phyloP scores from a whole-genome alignment of 2,797 vertebrate genomes.

The Arctocebus calabarensis region DNA sequence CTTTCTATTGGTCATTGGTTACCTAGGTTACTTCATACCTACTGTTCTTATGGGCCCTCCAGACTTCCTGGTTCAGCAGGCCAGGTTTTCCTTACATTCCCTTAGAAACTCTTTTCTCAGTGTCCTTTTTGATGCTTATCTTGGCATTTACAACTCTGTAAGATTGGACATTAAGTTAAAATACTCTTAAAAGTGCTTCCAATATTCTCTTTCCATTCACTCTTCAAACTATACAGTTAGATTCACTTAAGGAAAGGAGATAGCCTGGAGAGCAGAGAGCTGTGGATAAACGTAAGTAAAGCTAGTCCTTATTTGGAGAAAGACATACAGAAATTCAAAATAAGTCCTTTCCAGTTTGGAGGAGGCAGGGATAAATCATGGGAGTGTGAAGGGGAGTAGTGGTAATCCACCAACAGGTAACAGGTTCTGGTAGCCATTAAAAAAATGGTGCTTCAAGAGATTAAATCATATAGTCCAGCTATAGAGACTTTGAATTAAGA shows the following conservation, averaged over 20 bases:
- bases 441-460: conserved; percentile 35
- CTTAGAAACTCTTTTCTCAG: too few species aligned
- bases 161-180: conserved; percentile 29
- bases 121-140: not conserved
- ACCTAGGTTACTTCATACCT: too few species aligned
- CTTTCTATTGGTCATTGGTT: too few species aligned
- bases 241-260: conserved; percentile 19
- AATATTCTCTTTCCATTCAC: conserved; percentile 5
- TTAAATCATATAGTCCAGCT: not conserved
- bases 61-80: too few species aligned
- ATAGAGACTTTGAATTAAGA: conserved; percentile 29
- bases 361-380: not conserved
- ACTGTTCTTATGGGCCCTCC: too few species aligned
- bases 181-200: not conserved
- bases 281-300: conserved; percentile 51
- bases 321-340: conserved; percentile 32
- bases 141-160: conserved; percentile 39
- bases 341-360: conserved; percentile 25
- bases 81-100: too few species aligned
- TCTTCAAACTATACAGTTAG: conserved; percentile 10
- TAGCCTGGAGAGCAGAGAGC: not conserved
- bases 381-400: not conserved
- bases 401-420: not conserved
- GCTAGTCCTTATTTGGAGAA: conserved; percentile 27
- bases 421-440: conserved; percentile 7